Conservation (phyloP, 2,113 vertebrate genomes). For the Myotis yumanensis region DNA sequence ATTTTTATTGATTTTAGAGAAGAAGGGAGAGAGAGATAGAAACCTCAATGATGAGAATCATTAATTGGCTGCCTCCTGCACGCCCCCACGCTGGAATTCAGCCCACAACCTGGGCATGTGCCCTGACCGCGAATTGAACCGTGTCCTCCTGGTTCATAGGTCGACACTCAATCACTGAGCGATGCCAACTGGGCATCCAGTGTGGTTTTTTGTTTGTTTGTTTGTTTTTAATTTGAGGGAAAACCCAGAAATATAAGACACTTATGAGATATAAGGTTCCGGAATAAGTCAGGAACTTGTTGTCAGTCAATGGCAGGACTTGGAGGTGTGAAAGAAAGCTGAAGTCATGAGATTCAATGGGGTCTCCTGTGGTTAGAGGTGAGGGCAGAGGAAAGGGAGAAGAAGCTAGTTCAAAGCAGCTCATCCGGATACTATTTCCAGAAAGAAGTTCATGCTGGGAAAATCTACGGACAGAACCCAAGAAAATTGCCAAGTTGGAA, state of each 20-base stretch:
- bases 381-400: background rate
- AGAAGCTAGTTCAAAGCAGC: background rate
- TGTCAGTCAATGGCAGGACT: background rate
- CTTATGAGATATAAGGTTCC: background rate
- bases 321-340: background rate
- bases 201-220: background rate
- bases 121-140: too few species aligned
- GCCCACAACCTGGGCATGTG: too few species aligned
- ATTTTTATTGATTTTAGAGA: background rate
- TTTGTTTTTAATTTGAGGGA: background rate
- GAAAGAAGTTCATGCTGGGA: constrained; percentile 24
- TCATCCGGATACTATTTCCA: background rate
- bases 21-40: too few species aligned
- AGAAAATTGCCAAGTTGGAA: constrained; percentile 22
- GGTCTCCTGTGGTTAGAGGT: background rate
- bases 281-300: background rate
- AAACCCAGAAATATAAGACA: constrained; percentile 10
- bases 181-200: too few species aligned
- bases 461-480: constrained; percentile 7
- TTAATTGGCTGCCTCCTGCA: too few species aligned
- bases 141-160: too few species aligned
- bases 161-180: too few species aligned
- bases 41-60: too few species aligned
- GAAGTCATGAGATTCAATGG: background rate
- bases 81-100: too few species aligned